Conservation (phyloP, 2,888 invertebrate species). For the Seira musarum region DNA sequence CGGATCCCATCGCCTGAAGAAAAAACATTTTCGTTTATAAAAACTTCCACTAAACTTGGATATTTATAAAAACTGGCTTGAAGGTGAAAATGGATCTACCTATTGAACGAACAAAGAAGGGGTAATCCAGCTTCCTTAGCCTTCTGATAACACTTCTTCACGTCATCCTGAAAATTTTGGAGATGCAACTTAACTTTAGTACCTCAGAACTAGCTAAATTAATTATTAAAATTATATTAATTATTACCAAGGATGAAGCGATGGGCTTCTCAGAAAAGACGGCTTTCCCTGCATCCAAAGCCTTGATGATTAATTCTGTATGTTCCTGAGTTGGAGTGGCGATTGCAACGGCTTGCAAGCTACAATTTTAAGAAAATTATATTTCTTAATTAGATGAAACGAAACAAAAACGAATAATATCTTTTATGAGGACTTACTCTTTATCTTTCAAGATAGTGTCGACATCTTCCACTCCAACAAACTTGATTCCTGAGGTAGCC, state of each 20-base stretch:
- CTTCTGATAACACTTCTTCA: slow-evolving; percentile 76
- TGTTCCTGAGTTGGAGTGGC: slow-evolving; percentile 78
- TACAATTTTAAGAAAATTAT: slow-evolving; percentile 67
- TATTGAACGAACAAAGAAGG: slow-evolving; percentile 79
- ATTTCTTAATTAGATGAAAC: not conserved
- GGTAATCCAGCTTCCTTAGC: slow-evolving; percentile 76
- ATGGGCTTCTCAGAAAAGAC: slow-evolving; percentile 83
- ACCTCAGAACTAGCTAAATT: too few species aligned
- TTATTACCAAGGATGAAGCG: too few species aligned
- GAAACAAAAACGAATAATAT: slow-evolving; percentile 5
- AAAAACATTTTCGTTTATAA: too few species aligned
- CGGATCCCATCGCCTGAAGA: slow-evolving; percentile 79
- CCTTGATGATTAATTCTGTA: slow-evolving; percentile 75
- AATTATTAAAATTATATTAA: too few species aligned
- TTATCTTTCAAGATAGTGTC: slow-evolving; percentile 75
- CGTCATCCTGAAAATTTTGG: slow-evolving; percentile 75
- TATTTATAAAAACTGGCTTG: too few species aligned
- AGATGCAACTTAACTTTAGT: too few species aligned
- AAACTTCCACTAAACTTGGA: too few species aligned
- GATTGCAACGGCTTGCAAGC: slow-evolving; percentile 75
- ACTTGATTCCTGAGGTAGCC: slow-evolving; percentile 72
- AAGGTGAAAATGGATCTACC: too few species aligned
- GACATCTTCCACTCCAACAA: slow-evolving; percentile 75
- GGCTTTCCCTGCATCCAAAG: slow-evolving; percentile 76
- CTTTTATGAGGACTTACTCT: slow-evolving; percentile 73